These are phyloP conservation scores for Tamias sibiricus DNA, from an alignment of 2,113 vertebrate genomes.

Conservation along the genomic window DNA sequence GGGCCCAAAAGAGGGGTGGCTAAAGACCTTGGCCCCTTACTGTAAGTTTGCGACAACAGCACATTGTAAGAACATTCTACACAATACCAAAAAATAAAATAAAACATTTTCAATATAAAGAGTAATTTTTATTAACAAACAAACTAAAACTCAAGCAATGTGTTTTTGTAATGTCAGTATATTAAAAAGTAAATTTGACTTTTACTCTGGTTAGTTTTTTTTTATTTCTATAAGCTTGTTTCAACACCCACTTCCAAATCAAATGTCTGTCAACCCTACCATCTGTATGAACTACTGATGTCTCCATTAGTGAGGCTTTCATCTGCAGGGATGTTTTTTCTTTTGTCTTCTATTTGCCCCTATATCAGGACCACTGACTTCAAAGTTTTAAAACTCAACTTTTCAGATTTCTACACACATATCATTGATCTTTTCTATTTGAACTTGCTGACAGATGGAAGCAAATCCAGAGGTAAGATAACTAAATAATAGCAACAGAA, in stretches of 20 bases:
- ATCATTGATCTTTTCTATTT: neutral
- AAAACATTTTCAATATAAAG: neutral
- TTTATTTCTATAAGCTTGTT: neutral
- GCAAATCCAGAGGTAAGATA: neutral
- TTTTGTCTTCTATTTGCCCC: neutral
- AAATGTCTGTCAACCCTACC: neutral
- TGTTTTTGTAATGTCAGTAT: neutral
- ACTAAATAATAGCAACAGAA: neutral
- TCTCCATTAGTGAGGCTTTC: neutral
- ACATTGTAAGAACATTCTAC: neutral
- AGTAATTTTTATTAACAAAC: neutral
- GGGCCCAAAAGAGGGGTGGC: too few species aligned
- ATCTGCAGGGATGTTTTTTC: neutral
- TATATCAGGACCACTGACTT: neutral
- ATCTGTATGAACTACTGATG: neutral
- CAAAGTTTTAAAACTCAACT: neutral
- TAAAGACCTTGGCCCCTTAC: too few species aligned
- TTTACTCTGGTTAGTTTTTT: neutral
- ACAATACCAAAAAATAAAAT: neutral
- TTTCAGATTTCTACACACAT: neutral
- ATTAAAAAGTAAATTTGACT: neutral
- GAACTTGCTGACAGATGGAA: conserved; percentile 28
- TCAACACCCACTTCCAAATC: neutral
- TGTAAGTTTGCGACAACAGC: too few species aligned
- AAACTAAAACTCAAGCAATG: neutral